Conservation (phyloP, 1,140 invertebrate species). For the Pectinophora gossypiella region DNA sequence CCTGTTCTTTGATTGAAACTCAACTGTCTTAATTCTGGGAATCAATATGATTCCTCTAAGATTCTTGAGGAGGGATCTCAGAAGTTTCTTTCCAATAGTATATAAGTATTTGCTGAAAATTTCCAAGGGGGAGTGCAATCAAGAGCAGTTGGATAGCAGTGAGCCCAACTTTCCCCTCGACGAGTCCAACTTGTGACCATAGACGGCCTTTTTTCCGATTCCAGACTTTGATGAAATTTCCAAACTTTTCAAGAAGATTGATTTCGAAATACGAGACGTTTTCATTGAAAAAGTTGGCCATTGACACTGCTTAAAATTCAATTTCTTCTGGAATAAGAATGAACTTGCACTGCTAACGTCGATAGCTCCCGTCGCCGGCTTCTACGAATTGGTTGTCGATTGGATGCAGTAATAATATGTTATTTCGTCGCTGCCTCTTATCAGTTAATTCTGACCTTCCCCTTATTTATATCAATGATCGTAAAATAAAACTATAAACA, state of each 20-base stretch:
- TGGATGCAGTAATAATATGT: too few relatives aligned
- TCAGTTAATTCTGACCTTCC: too few relatives aligned
- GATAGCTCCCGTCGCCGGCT: too few relatives aligned
- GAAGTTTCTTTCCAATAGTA: background rate
- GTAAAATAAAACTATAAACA: too few relatives aligned
- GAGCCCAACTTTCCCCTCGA: conserved; percentile 27
- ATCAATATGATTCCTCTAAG: background rate
- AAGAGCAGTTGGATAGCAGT: conserved; percentile 42
- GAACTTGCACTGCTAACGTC: too few relatives aligned
- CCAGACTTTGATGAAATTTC: conserved; percentile 55
- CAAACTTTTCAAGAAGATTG: conserved; percentile 43
- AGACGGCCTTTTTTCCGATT: conserved; percentile 36
- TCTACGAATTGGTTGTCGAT: too few relatives aligned
- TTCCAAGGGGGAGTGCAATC: conserved; percentile 55
- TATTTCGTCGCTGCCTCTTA: too few relatives aligned
- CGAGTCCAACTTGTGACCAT: conserved; percentile 47
- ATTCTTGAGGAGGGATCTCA: background rate
- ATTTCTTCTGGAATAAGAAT: too few relatives aligned
- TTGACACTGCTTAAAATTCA: too few relatives aligned
- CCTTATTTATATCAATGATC: too few relatives aligned
- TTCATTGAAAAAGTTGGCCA: conserved; percentile 12
- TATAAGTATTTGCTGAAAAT: conserved; percentile 39
- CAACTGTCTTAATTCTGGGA: too few relatives aligned
- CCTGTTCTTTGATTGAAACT: too few relatives aligned
- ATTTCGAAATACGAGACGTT: conserved; percentile 26